Percentiles rank a stretch among this genome's conserved stretches.
Evolutionary conservation across 2,888 invertebrate species (phyloP).

Genomic region (Phyllotreta striolata): DNA sequence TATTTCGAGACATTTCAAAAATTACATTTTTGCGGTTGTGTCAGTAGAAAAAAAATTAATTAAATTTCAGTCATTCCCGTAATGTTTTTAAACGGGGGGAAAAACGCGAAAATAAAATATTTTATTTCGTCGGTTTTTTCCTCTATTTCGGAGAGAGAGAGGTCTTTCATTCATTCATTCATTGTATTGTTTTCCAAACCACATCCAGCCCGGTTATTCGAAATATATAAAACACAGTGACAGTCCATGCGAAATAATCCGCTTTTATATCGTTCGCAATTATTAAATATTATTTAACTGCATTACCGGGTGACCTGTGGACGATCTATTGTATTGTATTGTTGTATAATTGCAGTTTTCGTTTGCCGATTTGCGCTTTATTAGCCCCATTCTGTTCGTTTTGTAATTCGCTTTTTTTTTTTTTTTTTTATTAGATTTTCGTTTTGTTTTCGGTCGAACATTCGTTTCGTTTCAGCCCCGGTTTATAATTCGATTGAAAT

Average conservation of each 20-base stretch:
- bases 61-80: conserved; percentile 37
- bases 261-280: conserved; percentile 61
- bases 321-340: conserved; percentile 57
- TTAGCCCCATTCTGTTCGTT: conserved; percentile 56
- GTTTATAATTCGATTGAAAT: conserved; percentile 58
- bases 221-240: conserved; percentile 50
- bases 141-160: conserved; percentile 44
- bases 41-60: conserved; percentile 41
- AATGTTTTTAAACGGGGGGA: conserved; percentile 43
- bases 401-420: too few species aligned
- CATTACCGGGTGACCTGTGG: conserved; percentile 54
- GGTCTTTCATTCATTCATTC: conserved; percentile 26
- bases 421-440: conserved; percentile 58
- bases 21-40: conserved; percentile 33
- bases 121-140: too few species aligned
- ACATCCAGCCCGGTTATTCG: conserved; percentile 48
- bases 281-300: conserved; percentile 61
- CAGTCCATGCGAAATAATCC: conserved; percentile 59
- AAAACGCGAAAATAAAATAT: too few species aligned
- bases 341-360: conserved; percentile 59
- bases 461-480: conserved; percentile 55
- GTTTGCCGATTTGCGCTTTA: conserved; percentile 57
- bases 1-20: not conserved
- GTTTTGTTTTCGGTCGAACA: conserved; percentile 53
- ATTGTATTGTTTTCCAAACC: conserved; percentile 40